Conservation (phyloP, 2,113 vertebrate species). For the Felis chaus region DNA sequence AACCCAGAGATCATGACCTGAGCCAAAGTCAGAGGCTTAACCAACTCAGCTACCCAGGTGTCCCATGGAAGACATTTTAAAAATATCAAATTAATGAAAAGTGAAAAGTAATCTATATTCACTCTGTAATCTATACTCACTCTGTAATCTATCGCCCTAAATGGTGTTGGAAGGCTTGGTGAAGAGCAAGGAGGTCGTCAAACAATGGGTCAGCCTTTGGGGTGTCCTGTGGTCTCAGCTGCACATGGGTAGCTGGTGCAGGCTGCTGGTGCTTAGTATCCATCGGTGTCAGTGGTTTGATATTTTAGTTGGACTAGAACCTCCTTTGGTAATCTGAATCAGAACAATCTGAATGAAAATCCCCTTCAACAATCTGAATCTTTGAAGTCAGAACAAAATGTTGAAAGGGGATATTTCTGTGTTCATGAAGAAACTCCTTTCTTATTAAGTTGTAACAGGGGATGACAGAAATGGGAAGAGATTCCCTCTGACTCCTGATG, state of each 20-base stretch:
- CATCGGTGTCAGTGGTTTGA: background rate
- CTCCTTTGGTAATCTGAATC: background rate
- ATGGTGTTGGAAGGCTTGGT: background rate
- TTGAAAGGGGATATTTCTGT: background rate
- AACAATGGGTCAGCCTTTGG: rapidly evolving
- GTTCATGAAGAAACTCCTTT: background rate
- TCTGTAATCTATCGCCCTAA: background rate
- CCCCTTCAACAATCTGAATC: background rate
- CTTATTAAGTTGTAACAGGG: background rate
- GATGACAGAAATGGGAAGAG: background rate
- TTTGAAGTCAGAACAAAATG: background rate
- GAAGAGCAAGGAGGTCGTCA: rapidly evolving
- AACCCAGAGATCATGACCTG: too few species aligned
- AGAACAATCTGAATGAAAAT: background rate
- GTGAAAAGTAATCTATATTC: background rate
- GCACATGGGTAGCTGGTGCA: rapidly evolving
- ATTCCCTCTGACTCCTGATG: background rate
- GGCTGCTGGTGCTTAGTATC: background rate
- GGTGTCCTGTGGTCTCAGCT: rapidly evolving
- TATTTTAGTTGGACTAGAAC: background rate
- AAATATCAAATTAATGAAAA: background rate
- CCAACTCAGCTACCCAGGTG: too few species aligned
- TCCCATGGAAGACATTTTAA: background rate
- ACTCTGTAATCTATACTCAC: background rate
- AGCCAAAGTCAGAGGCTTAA: too few species aligned